A percentile compares a stretch with the other conserved stretches of the same genome.
phyloP scores from a whole-genome alignment of 2,113 vertebrate species.

The Mesocricetus auratus region DNA sequence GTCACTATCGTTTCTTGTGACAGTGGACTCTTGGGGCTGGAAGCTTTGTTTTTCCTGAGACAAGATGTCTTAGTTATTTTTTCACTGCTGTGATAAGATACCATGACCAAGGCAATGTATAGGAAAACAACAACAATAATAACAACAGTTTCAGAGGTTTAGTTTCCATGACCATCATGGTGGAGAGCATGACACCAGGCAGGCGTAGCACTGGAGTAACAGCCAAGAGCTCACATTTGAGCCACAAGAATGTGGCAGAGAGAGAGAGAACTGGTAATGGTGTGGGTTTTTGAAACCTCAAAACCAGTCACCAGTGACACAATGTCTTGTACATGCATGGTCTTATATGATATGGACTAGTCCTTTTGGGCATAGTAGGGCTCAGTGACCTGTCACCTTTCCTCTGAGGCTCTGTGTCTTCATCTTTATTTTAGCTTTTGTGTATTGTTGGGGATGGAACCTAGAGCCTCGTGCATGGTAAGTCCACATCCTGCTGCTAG shows the following conservation, averaged over 20 bases:
- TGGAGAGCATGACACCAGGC: too few relatives aligned
- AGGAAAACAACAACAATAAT: neutral
- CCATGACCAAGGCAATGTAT: neutral
- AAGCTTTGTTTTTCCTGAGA: neutral
- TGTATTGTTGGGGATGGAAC: neutral
- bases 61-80: neutral
- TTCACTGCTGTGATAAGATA: neutral
- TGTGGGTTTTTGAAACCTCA: neutral
- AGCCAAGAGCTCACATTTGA: neutral
- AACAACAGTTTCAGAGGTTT: neutral
- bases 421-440: neutral
- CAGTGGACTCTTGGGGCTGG: neutral
- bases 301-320: neutral
- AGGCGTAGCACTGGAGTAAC: neutral
- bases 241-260: neutral
- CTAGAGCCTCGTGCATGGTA: neutral
- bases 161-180: neutral
- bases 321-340: neutral
- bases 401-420: neutral
- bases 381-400: neutral
- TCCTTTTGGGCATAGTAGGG: neutral
- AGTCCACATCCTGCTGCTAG: neutral
- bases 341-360: conserved; percentile 9
- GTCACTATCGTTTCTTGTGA: neutral
- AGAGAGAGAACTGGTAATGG: neutral